Percentiles rank a stretch among this genome's conserved stretches.
These are phyloP conservation scores for Ceratitis capitata DNA, from an alignment of 1,140 invertebrate genomes.

Conservation along the genomic window DNA sequence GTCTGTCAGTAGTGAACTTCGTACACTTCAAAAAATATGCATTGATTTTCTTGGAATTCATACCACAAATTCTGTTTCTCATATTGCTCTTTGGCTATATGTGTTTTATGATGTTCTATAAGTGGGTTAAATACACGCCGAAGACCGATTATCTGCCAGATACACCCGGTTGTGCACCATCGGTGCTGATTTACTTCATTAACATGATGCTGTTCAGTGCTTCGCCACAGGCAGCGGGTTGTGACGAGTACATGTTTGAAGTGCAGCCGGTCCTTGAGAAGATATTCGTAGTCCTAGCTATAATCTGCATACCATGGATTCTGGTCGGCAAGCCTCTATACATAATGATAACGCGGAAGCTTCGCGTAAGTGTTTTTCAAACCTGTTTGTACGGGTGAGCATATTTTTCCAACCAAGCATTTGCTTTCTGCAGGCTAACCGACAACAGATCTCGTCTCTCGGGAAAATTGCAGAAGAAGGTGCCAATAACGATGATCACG, in stretches of 20 bases:
- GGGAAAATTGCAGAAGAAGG: neutral
- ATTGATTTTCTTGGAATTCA: slow-evolving; percentile 89
- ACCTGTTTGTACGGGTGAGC: neutral
- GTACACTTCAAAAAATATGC: slow-evolving; percentile 79
- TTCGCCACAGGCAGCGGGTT: slow-evolving; percentile 65
- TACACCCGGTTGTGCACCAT: slow-evolving; percentile 79
- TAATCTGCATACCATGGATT: slow-evolving; percentile 92
- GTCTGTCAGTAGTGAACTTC: slow-evolving; percentile 89
- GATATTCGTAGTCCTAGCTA: slow-evolving; percentile 77
- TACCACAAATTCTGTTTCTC: slow-evolving; percentile 93
- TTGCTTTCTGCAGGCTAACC: neutral
- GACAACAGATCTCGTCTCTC: neutral
- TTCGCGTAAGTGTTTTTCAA: neutral
- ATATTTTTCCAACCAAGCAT: neutral
- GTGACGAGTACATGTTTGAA: slow-evolving; percentile 79
- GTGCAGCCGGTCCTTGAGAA: slow-evolving; percentile 77
- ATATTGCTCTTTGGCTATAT: slow-evolving; percentile 92
- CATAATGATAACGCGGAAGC: neutral
- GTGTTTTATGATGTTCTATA: slow-evolving; percentile 90
- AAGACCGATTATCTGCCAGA: slow-evolving; percentile 60
- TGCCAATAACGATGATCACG: neutral
- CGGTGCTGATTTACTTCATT: slow-evolving; percentile 88
- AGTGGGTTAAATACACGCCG: slow-evolving; percentile 83
- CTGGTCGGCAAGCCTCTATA: slow-evolving; percentile 87
- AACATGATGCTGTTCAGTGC: slow-evolving; percentile 84